Conservation (phyloP, 2,113 vertebrate species). For the Elanoides forficatus region DNA sequence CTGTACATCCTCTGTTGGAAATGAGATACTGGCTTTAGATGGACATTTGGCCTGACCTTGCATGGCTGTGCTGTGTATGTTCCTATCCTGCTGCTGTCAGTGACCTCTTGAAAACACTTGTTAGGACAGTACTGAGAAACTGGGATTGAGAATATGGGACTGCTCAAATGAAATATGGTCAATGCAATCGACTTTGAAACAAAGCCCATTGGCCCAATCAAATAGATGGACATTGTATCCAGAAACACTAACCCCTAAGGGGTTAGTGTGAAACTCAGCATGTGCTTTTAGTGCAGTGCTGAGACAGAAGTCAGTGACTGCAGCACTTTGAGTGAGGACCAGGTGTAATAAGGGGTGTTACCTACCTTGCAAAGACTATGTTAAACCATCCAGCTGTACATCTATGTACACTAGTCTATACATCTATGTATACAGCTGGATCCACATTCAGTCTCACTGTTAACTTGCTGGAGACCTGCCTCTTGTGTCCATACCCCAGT, state of each 20-base stretch:
- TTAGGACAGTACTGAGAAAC: not conserved
- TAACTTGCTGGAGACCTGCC: not conserved
- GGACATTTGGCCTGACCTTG: not conserved
- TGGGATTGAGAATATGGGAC: not conserved
- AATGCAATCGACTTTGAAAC: not conserved
- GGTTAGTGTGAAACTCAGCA: not conserved
- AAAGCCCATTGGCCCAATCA: not conserved
- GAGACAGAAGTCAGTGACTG: not conserved
- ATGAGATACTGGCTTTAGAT: not conserved
- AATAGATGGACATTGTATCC: not conserved
- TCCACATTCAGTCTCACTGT: fast-evolving
- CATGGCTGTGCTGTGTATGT: not conserved
- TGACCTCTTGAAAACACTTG: not conserved
- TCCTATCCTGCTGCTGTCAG: not conserved
- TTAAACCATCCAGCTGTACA: not conserved
- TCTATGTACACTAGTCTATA: not conserved
- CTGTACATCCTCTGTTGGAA: not conserved
- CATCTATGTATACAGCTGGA: not conserved
- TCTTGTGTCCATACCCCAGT: not conserved
- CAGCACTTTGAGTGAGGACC: not conserved
- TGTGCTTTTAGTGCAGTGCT: not conserved
- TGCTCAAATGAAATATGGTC: not conserved
- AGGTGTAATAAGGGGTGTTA: not conserved
- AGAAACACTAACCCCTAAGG: not conserved
- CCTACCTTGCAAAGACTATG: not conserved